phyloP scores from a whole-genome alignment of 2,113 vertebrate species.

The Murina feae region DNA sequence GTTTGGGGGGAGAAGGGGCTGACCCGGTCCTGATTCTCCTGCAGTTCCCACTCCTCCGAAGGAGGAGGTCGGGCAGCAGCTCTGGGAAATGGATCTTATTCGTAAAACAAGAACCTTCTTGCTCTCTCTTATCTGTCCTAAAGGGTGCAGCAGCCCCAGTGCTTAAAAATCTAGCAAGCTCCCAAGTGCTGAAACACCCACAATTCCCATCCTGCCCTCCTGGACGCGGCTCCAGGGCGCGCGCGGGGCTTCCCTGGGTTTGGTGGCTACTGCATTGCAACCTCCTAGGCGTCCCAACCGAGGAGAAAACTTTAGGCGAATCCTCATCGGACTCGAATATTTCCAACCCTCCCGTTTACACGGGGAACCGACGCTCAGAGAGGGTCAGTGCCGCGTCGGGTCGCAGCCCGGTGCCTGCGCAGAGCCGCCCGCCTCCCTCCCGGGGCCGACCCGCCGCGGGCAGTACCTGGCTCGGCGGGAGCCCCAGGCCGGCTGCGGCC shows the following conservation, averaged over 20 bases:
- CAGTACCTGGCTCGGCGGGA: conserved; percentile 61
- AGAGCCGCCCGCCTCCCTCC: neutral
- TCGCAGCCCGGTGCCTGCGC: neutral
- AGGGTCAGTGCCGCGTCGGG: neutral
- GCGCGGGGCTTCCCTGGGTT: neutral
- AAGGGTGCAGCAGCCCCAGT: neutral
- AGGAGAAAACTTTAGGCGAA: neutral
- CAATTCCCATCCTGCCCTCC: neutral
- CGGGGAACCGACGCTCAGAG: neutral
- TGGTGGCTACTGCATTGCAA: neutral
- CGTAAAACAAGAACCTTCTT: neutral
- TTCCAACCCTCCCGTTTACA: neutral
- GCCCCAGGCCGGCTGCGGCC: conserved; percentile 24
- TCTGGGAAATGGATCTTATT: neutral
- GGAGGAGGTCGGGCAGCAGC: too few relatives aligned
- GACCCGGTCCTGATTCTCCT: too few relatives aligned
- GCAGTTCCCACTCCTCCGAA: too few relatives aligned
- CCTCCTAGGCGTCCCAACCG: neutral
- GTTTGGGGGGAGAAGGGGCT: neutral
- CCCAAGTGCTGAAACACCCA: neutral
- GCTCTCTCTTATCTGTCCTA: neutral
- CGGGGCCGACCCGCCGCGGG: neutral
- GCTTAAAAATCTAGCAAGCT: neutral
- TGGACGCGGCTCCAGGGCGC: accelerated
- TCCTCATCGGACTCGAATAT: neutral